phyloP scores from a whole-genome alignment of 2,888 invertebrate genomes.

The Anagyrus pseudococci region DNA sequence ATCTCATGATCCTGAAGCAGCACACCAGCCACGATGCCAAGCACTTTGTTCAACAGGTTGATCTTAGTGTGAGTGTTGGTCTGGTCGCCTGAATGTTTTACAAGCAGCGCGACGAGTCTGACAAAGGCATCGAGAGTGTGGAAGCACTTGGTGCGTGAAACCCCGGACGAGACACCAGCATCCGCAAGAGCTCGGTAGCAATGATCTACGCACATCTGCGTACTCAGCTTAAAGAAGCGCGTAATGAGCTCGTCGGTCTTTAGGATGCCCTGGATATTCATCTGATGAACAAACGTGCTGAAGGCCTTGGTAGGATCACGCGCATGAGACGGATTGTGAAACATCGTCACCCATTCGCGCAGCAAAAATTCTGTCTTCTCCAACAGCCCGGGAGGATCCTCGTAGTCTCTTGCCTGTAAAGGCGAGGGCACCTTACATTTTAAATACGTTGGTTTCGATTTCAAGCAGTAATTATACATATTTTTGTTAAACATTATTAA shows the following conservation, averaged over 20 bases:
- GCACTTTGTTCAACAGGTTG: slow-evolving; percentile 88
- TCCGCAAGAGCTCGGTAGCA: slow-evolving; percentile 86
- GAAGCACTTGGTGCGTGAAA: slow-evolving; percentile 90
- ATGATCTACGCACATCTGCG: slow-evolving; percentile 94
- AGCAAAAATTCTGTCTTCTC: slow-evolving; percentile 95
- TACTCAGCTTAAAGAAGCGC: slow-evolving; percentile 94
- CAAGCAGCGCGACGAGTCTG: slow-evolving; percentile 89
- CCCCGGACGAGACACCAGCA: slow-evolving; percentile 67
- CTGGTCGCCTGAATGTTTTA: slow-evolving; percentile 90
- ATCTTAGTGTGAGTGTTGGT: slow-evolving; percentile 95
- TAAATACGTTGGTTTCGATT: background rate
- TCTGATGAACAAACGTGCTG: slow-evolving; percentile 91
- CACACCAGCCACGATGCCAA: slow-evolving; percentile 95
- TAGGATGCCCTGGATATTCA: slow-evolving; percentile 94
- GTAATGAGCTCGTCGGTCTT: slow-evolving; percentile 98
- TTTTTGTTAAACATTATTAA: too few species aligned
- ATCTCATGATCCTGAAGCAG: slow-evolving; percentile 95
- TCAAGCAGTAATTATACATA: too few species aligned
- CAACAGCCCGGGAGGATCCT: slow-evolving; percentile 91
- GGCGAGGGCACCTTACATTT: too few species aligned
- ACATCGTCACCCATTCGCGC: slow-evolving; percentile 94
- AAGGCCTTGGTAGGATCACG: slow-evolving; percentile 91
- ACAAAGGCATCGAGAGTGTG: slow-evolving; percentile 95
- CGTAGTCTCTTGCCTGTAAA: slow-evolving; percentile 80
- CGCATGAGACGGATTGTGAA: slow-evolving; percentile 80